Evolutionary conservation across 2,113 vertebrate genomes (phyloP), one percentile per base, ranked within the genome.

Genomic region (Planiliza haematocheilus): DNA sequence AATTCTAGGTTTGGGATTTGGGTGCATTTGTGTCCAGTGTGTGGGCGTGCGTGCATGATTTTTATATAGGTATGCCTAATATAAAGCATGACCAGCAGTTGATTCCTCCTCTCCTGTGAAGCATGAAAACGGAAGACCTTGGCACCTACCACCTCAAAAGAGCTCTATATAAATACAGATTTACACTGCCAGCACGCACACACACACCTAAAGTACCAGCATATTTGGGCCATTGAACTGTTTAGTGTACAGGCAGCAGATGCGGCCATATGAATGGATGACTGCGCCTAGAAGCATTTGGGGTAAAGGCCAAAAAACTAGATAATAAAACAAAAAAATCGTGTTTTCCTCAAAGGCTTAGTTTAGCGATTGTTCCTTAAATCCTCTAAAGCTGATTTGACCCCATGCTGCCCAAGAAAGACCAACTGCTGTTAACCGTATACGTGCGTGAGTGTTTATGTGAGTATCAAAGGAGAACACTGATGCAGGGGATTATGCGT

Each of bases 371-470:
- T 84, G 68, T 79, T 81, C 70, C 49, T 79, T 75, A 75, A 84
- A 82, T 68, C 78, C 69, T 70, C 55, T 75, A 72, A 81, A 86
- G 72, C 78, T 67, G 78, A 58, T 80, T 50, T 84, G 71, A 84
- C 69, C 80, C 61, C 39, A 36, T 39, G 38, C 20, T 70, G 50
- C 34, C 58, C 59, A 87, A 66, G 48, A 74, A 74, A 83, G 66
- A 79, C 81, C 59, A 70, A 74, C 72, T 79, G 77, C 68, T 82
- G 57, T 74, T 68, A 71, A 78, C 69, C 53, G 70, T 70, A 46
- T 39, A 62, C 48, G 65, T 74, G 60, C 51, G 17, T 13, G 17
- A 79, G 62, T 60, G 66, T 75, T 74, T 75, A 52, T 72, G 45
- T 56, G 49, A 55, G 70, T 80, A 68, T 79, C 59, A 79, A 70